Conservation (phyloP, 2,888 invertebrate species). For the Rhabditoides inermis region DNA sequence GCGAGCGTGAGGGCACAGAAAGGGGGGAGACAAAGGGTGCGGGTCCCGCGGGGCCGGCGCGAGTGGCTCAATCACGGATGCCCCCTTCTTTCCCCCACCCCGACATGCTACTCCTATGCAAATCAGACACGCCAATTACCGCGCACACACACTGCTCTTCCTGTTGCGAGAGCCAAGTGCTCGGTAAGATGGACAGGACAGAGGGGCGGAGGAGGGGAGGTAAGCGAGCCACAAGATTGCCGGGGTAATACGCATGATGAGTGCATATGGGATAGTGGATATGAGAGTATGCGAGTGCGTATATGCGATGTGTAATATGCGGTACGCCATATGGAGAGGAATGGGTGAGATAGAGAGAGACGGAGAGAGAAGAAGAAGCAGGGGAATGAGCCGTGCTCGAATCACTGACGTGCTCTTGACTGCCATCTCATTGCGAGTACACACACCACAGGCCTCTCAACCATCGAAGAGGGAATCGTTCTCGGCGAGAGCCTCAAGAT, state of each 20-base stretch:
- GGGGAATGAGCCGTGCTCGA: too few species aligned
- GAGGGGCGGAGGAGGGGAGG: neutral
- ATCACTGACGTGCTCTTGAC: neutral
- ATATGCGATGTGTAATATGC: neutral
- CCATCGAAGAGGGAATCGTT: conserved; percentile 45
- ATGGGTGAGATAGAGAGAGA: neutral
- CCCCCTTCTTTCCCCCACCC: too few species aligned
- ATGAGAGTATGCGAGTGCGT: neutral
- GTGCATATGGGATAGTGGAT: neutral
- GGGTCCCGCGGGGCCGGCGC: too few species aligned
- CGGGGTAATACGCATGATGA: neutral
- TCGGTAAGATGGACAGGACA: neutral
- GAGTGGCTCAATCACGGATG: too few species aligned
- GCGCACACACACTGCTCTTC: neutral
- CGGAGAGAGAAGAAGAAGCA: too few species aligned
- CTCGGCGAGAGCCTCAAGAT: conserved; percentile 24
- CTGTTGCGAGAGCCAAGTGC: neutral
- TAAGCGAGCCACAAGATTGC: neutral
- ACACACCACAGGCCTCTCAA: conserved; percentile 37
- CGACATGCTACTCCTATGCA: too few species aligned
- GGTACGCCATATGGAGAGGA: neutral
- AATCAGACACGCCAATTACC: too few species aligned
- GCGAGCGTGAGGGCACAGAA: neutral
- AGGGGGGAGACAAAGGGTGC: neutral
- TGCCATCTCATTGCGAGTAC: too few species aligned